These are phyloP conservation scores for Chymomyza fuscimana DNA, from an alignment of 2,888 invertebrate genomes.

Conservation along the genomic window DNA sequence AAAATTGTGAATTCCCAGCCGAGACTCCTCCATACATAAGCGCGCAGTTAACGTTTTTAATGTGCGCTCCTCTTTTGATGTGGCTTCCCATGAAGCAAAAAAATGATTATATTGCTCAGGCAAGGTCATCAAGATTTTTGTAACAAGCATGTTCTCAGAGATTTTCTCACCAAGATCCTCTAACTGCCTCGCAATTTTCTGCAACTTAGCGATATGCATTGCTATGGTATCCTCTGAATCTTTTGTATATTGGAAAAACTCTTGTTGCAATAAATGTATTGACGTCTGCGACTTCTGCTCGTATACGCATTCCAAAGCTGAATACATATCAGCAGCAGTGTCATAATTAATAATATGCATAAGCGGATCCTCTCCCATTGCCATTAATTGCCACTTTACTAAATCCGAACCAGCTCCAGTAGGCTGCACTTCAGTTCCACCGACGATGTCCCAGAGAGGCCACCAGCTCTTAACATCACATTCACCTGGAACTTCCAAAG, in stretches of 20 bases:
- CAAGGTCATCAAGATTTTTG: conserved; percentile 55
- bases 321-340: conserved; percentile 39
- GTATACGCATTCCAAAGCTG: conserved; percentile 49
- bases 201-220: conserved; percentile 38
- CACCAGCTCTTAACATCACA: not conserved
- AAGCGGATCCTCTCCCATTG: conserved; percentile 47
- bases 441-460: conserved; percentile 26
- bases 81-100: conserved; percentile 32
- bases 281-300: conserved; percentile 71
- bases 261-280: conserved; percentile 69
- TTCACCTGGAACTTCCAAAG: conserved; percentile 59
- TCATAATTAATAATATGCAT: conserved; percentile 44
- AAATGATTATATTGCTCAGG: conserved; percentile 53
- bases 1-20: conserved; percentile 28
- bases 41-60: conserved; percentile 48
- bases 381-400: conserved; percentile 68
- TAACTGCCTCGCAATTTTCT: conserved; percentile 26
- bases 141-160: conserved; percentile 25
- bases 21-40: conserved; percentile 35
- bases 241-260: conserved; percentile 38
- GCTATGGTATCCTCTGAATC: conserved; percentile 3
- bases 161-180: too few relatives aligned
- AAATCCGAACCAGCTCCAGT: conserved; percentile 66
- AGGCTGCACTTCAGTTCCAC: conserved; percentile 67
- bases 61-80: conserved; percentile 46